A percentile compares a stretch with the other conserved stretches of the same genome.
Conservation (phyloP, 2,113 vertebrate species). For the Odocoileus hemionus region DNA sequence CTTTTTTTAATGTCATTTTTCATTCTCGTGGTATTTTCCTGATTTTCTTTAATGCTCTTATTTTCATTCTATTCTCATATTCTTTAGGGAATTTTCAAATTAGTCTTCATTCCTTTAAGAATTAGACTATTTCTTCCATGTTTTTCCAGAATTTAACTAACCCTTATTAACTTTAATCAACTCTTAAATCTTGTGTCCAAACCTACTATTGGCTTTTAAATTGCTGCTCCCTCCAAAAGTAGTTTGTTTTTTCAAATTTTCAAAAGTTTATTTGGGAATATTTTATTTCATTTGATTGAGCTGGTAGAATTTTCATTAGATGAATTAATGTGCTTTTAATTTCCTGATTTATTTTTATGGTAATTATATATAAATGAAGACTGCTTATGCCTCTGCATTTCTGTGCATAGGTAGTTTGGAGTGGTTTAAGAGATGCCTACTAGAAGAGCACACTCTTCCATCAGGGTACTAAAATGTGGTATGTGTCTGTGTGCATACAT, state of each 20-base stretch:
- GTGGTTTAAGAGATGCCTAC: background rate
- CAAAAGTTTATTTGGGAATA: conserved; percentile 8
- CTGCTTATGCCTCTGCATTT: background rate
- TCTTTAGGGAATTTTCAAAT: background rate
- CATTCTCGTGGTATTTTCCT: background rate
- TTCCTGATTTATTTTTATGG: background rate
- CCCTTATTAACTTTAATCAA: background rate
- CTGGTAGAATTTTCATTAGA: background rate
- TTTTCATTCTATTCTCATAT: background rate
- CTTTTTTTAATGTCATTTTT: background rate
- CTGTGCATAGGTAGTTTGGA: background rate
- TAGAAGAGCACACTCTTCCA: background rate
- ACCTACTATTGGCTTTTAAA: background rate
- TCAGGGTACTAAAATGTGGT: background rate
- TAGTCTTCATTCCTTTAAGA: background rate
- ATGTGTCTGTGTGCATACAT: background rate
- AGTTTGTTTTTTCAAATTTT: background rate
- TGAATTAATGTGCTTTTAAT: conserved; percentile 10
- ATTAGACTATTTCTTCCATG: background rate
- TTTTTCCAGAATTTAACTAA: background rate
- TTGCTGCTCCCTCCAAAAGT: background rate
- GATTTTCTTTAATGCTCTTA: background rate
- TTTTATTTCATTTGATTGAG: background rate
- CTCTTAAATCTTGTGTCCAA: background rate
- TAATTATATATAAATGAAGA: background rate